Evolutionary conservation across 2,113 vertebrate species (phyloP).

Genomic region (Siphamia tubifer): DNA sequence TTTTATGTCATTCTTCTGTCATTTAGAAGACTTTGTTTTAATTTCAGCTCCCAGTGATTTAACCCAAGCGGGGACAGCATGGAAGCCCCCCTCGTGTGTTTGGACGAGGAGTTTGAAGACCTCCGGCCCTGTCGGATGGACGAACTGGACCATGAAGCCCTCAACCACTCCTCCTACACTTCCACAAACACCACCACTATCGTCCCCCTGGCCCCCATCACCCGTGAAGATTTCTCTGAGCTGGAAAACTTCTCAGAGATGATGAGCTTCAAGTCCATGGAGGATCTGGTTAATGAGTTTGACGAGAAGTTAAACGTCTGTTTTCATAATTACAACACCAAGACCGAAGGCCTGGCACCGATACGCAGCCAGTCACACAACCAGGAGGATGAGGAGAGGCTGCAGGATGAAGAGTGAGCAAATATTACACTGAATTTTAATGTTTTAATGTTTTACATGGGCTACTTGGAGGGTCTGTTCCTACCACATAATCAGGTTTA

Average conservation of each 20-base stretch:
- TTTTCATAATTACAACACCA: conserved; percentile 94
- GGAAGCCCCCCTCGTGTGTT: conserved; percentile 92
- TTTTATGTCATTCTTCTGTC: too few relatives aligned
- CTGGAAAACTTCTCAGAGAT: conserved; percentile 95
- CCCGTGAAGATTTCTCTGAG: conserved; percentile 90
- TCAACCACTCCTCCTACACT: conserved; percentile 72
- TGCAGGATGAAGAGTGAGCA: conserved; percentile 93
- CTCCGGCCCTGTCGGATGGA: conserved; percentile 84
- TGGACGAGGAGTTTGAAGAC: conserved; percentile 94
- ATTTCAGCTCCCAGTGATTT: conserved; percentile 34
- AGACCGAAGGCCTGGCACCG: conserved; percentile 89
- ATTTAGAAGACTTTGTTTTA: conserved; percentile 1
- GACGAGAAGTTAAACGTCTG: conserved; percentile 95
- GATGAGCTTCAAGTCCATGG: conserved; percentile 97
- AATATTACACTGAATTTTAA: too few relatives aligned
- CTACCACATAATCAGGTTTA: too few relatives aligned
- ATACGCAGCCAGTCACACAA: conserved; percentile 87
- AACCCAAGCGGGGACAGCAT: conserved; percentile 70
- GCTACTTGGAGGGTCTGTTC: too few relatives aligned
- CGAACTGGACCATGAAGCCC: conserved; percentile 75
- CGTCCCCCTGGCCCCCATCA: conserved; percentile 74
- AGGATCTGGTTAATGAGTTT: conserved; percentile 93
- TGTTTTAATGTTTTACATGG: too few relatives aligned
- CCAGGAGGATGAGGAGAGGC: conserved; percentile 88
- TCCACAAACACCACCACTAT: conserved; percentile 62